Evolutionary conservation across 2,113 vertebrate species (phyloP), one percentile per base, ranked within the genome.

Genomic region (Myiagra hebetior): DNA sequence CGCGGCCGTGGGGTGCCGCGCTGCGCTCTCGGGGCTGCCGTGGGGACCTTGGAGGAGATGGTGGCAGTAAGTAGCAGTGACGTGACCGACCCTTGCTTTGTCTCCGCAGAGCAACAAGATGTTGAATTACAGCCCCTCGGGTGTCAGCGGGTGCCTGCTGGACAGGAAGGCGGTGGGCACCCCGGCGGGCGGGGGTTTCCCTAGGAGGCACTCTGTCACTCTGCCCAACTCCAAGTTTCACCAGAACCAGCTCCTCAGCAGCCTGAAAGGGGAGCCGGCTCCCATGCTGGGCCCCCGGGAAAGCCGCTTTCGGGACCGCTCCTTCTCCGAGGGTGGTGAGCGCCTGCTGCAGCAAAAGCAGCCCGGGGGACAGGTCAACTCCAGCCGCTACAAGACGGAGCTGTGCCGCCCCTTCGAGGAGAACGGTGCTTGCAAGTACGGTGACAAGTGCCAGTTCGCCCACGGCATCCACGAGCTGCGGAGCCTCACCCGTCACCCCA

Each of bases 111-210:
- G 99, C 97, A 99, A 98, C 98, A 99, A 99, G 98, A 98, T 99
- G 98, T 97, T 99, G 96, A 98, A 98, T 97, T 99, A 98, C 97
- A 98, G 98, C 95, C 91, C 98, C 95, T 98, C 99, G 93, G 98
- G 96, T 96, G 97, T 99, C 88, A 86, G 98, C 97, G 98, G 99
- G 97, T 98, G 98, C 98, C 98, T 99, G 98, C 99, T 99, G 99
- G 99, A 99, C 99, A 99, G 99, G 98, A 99, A 99, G 98, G 99
- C 99, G 35, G 99, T 99, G 98, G 99, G 99, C 86, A 99, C 99
- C 85, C 99, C 99, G 50, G 98, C 99, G 2, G 98, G 98, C 76
- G 98, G 98, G 64, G 98, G 98, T 87, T 99, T 99, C 96, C 98
- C 99, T 96, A 98, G 99, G 97, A 98, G 99, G 97, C 99, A 99